phyloP scores from a whole-genome alignment of 2,888 invertebrate species.

The Muscina levida region DNA sequence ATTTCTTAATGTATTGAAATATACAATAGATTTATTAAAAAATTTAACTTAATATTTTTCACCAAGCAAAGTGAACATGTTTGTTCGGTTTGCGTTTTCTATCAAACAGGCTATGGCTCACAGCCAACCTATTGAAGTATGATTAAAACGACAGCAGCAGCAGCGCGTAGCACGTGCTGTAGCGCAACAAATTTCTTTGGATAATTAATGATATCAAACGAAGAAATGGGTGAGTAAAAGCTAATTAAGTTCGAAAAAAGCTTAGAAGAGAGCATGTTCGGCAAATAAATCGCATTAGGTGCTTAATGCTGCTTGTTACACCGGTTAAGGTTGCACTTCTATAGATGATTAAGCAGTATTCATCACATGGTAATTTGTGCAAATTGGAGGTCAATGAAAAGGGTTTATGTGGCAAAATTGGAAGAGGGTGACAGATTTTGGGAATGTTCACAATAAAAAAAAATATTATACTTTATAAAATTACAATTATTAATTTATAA shows the following conservation, averaged over 20 bases:
- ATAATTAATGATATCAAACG: neutral
- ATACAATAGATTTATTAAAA: neutral
- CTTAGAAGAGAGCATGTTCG: neutral
- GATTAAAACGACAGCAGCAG: neutral
- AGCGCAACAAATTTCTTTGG: constrained; percentile 13
- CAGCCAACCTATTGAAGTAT: neutral
- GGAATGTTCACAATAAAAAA: too few relatives aligned
- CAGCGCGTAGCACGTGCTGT: constrained; percentile 41
- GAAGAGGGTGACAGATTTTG: too few relatives aligned
- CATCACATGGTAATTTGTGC: too few relatives aligned
- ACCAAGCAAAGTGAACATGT: neutral
- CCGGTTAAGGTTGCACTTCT: too few relatives aligned
- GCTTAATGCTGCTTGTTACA: too few relatives aligned
- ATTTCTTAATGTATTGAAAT: constrained; percentile 22
- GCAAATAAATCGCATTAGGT: too few relatives aligned
- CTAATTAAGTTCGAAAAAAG: constrained; percentile 40
- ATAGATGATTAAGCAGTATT: too few relatives aligned
- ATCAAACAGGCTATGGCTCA: neutral
- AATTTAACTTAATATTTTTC: constrained; percentile 54
- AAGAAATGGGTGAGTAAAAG: constrained; percentile 7
- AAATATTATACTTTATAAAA: too few relatives aligned
- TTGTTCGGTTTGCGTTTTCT: constrained; percentile 3
- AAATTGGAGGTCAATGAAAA: too few relatives aligned
- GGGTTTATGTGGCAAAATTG: too few relatives aligned
- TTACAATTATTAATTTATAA: too few relatives aligned